phyloP scores from a whole-genome alignment of 1,140 invertebrate species.

The Mya arenaria region DNA sequence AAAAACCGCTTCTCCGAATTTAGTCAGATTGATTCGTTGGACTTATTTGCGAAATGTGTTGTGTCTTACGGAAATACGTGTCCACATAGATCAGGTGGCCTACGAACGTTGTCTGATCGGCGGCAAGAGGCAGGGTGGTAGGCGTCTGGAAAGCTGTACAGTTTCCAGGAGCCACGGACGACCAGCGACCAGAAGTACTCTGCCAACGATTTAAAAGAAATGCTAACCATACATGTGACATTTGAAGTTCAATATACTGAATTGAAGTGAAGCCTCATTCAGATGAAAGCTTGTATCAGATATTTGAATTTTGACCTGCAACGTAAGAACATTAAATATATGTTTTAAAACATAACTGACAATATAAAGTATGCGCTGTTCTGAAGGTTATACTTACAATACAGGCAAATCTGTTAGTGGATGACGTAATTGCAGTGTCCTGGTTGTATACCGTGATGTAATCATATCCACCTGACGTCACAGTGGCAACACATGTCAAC shows the following conservation, averaged over 20 bases:
- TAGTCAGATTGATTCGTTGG: no score
- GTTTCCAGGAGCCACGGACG: conserved; percentile 29
- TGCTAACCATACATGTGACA: no score
- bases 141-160: conserved; percentile 41
- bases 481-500: conserved; percentile 34
- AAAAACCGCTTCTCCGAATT: no score
- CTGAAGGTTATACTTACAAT: conserved; percentile 17
- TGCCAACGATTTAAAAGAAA: no score
- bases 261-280: no score
- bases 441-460: conserved; percentile 40
- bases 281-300: no score
- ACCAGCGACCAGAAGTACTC: not conserved
- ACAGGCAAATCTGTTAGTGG: conserved; percentile 36
- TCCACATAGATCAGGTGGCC: conserved; percentile 12
- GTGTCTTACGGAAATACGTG: conserved; percentile 11
- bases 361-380: no score
- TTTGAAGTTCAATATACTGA: no score
- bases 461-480: not conserved
- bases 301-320: no score
- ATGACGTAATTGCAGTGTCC: conserved; percentile 9
- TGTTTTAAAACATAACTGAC: no score
- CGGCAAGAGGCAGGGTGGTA: not conserved
- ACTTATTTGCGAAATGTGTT: no score
- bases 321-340: no score
- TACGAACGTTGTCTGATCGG: conserved; percentile 11